Evolutionary conservation across 1,140 invertebrate genomes (phyloP), one percentile per base, ranked within the genome.

Genomic region (Probaryconus sp.): DNA sequence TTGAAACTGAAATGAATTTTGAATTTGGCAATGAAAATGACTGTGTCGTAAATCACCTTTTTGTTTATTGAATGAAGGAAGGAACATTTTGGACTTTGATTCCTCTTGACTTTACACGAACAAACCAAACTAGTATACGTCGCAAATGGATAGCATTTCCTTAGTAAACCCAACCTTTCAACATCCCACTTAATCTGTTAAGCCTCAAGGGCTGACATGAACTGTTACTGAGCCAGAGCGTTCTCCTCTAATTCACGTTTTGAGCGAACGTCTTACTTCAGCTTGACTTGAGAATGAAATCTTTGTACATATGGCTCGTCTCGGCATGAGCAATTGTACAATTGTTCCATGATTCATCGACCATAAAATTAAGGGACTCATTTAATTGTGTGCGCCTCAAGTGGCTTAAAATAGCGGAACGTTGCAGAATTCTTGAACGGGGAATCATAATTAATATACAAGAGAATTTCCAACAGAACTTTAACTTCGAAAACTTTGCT

Each of bases 161-260:
- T 60, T 53, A 45, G 38, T 51, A 60, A 69, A 69, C 45, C 56
- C 31, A 42, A 51, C 55, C 65, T 69, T 69, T 69, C 65, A 69
- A 45, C 65, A 45, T 69, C 37, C 55, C 47, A 69, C 60, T 58
- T 60, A 69, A 69, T 60, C 53, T 30, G 31, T 43, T 69, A 69
- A 69, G 45, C 43, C 55, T 69, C 18, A 21, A 60, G 31, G 47
- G 37, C 28, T 69, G 65, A 69, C 55, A 53, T 60, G 31, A 60
- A 69, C 65, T 51, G 55, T 51, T 69, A 53, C 53, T 60, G 51
- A 51, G 47, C 55, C 60, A 21, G n/a, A n/a, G 5, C 37, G 33
- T 55, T 60, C 47, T 60, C 28, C 37, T 45, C 45, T 60, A 69
- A 67, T 60, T 69, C 47, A 60, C 37, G 20, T 69, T 69, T 69